A percentile compares a stretch with the other conserved stretches of the same genome.
phyloP scores from a whole-genome alignment of 2,113 vertebrate genomes.

The Callionymus lyra region DNA sequence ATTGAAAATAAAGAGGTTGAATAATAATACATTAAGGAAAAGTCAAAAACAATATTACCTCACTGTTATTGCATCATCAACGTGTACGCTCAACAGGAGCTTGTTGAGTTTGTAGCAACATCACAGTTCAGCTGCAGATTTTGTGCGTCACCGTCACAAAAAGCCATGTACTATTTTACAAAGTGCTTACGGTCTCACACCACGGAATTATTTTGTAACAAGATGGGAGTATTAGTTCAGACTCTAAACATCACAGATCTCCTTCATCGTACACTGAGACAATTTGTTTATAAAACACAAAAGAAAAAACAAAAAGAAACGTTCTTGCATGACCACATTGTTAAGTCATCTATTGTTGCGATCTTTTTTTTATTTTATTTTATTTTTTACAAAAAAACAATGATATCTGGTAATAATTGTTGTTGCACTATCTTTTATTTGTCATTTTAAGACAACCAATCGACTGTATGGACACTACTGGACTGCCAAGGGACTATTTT shows the following conservation, averaged over 20 bases:
- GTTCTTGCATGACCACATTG: constrained; percentile 30
- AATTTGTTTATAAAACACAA: constrained; percentile 36
- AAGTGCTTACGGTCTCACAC: constrained; percentile 58
- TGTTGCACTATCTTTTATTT: constrained; percentile 43
- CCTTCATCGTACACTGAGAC: constrained; percentile 26
- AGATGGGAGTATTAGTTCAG: constrained; percentile 36
- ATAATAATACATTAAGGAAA: too few relatives aligned
- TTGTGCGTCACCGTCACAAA: too few relatives aligned
- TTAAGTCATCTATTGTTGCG: too few relatives aligned
- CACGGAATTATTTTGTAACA: constrained; percentile 16
- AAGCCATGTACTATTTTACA: constrained; percentile 14
- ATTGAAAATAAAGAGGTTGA: too few relatives aligned
- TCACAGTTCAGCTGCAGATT: too few relatives aligned
- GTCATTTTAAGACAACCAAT: constrained; percentile 32
- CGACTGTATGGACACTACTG: constrained; percentile 29
- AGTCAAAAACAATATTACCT: too few relatives aligned
- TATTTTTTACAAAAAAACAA: too few relatives aligned
- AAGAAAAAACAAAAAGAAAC: too few relatives aligned
- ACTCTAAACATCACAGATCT: constrained; percentile 31
- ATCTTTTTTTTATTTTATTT: too few relatives aligned
- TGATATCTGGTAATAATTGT: constrained; percentile 35
- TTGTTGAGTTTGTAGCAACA: too few relatives aligned
- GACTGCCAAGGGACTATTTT: constrained; percentile 35
- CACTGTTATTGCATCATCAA: too few relatives aligned
- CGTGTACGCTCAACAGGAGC: too few relatives aligned